phyloP scores from a whole-genome alignment of 1,140 invertebrate genomes.

The Condylostylus longicornis region DNA sequence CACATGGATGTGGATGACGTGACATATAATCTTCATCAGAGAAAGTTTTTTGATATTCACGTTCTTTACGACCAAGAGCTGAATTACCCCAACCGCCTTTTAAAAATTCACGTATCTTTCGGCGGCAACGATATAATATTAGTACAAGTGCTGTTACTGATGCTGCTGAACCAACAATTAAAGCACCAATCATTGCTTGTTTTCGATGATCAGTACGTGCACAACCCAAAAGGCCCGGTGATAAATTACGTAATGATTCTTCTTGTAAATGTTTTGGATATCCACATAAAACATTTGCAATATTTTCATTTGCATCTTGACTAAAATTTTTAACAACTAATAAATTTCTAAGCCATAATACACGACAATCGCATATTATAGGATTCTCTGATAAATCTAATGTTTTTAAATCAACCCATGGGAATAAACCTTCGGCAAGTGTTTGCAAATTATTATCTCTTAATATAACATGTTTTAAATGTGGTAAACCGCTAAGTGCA shows the following conservation, averaged over 20 bases:
- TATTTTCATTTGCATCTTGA: conserved; percentile 26
- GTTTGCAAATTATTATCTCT: conserved; percentile 61
- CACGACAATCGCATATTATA: conserved; percentile 58
- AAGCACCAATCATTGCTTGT: conserved; percentile 59
- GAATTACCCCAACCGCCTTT: conserved; percentile 70
- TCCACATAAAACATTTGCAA: conserved; percentile 47
- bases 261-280: conserved; percentile 56
- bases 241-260: conserved; percentile 49
- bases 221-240: conserved; percentile 63
- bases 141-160: conserved; percentile 50
- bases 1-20: conserved; percentile 40
- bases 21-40: conserved; percentile 74
- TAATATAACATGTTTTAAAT: conserved; percentile 56
- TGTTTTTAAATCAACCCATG: conserved; percentile 58
- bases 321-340: conserved; percentile 54
- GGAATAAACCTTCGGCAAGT: conserved; percentile 58
- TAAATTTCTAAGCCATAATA: conserved; percentile 67
- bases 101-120: conserved; percentile 60
- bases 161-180: conserved; percentile 52
- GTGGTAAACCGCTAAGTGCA: conserved; percentile 58
- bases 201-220: conserved; percentile 55
- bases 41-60: conserved; percentile 76
- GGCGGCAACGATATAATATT: conserved; percentile 61
- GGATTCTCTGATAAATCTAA: conserved; percentile 74
- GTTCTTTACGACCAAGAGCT: conserved; percentile 59